Conservation (phyloP, 2,888 invertebrate species). For the Hirtodrosophila alboralis region DNA sequence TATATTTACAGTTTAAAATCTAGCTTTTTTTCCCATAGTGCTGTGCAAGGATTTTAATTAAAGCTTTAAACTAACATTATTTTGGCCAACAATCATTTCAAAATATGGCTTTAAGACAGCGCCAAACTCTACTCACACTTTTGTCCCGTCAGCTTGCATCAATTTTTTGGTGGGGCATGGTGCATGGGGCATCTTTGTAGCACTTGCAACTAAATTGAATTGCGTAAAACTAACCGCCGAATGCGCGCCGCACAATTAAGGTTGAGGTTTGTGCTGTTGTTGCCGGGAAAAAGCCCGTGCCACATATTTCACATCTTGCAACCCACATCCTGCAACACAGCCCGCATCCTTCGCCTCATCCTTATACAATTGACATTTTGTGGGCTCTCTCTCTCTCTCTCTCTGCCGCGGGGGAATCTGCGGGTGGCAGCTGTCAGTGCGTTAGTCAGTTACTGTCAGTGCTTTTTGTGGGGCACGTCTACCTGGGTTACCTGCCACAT, state of each 20-base stretch:
- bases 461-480: conserved; percentile 53
- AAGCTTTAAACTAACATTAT: too few species aligned
- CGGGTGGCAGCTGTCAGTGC: conserved; percentile 78
- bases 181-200: conserved; percentile 6
- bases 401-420: conserved; percentile 42
- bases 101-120: conserved; percentile 49
- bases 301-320: neutral
- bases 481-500: conserved; percentile 24
- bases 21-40: too few species aligned
- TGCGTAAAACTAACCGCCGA: conserved; percentile 77
- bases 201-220: conserved; percentile 76
- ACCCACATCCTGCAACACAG: conserved; percentile 1
- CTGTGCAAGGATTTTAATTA: too few species aligned
- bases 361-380: conserved; percentile 27
- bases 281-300: neutral
- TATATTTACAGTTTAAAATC: too few species aligned
- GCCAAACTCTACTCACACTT: neutral
- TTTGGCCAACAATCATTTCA: too few species aligned
- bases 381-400: too few species aligned
- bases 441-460: conserved; percentile 75
- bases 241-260: conserved; percentile 79
- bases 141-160: conserved; percentile 55
- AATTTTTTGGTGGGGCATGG: conserved; percentile 18
- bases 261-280: conserved; percentile 77
- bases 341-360: conserved; percentile 3